Evolutionary conservation across 2,797 vertebrate species (phyloP).

Genomic region (Leptodactylus fallax): DNA sequence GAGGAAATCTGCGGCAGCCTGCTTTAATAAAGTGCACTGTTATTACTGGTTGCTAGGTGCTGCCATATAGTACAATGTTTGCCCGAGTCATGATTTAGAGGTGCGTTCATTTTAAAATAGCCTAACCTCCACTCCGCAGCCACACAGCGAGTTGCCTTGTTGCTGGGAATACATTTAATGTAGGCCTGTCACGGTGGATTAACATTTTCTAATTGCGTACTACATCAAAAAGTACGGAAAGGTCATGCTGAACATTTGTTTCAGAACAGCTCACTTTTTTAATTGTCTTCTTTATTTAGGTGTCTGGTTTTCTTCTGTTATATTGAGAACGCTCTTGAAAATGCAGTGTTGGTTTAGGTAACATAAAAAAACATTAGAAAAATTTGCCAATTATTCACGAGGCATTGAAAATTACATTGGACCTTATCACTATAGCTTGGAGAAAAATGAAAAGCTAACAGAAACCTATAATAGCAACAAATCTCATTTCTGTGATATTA

Average conservation of each 20-base stretch:
- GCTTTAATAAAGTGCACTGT: not conserved
- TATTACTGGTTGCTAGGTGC: not conserved
- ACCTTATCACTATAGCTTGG: not conserved
- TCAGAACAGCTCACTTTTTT: not conserved
- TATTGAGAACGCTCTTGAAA: not conserved
- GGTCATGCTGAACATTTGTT: slow-evolving; percentile 10
- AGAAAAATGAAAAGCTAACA: slow-evolving; percentile 9
- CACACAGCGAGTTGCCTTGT: not conserved
- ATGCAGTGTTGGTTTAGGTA: not conserved
- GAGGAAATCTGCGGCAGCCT: not conserved
- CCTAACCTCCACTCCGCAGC: not conserved
- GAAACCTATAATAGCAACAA: not conserved
- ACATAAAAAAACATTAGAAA: not conserved
- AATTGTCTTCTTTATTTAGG: slow-evolving; percentile 4
- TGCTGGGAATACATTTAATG: slow-evolving; percentile 20
- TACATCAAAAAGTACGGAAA: slow-evolving; percentile 24
- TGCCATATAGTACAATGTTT: not conserved
- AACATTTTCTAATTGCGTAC: slow-evolving; percentile 23
- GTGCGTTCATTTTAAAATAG: not conserved
- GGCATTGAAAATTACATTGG: not conserved
- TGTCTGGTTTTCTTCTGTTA: not conserved
- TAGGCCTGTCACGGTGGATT: slow-evolving; percentile 17
- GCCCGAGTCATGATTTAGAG: not conserved
- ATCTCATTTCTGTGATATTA: not conserved
- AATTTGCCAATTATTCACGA: slow-evolving; percentile 5